Conservation (phyloP, 2,797 vertebrate genomes). For the Syndactyla subalaris region DNA sequence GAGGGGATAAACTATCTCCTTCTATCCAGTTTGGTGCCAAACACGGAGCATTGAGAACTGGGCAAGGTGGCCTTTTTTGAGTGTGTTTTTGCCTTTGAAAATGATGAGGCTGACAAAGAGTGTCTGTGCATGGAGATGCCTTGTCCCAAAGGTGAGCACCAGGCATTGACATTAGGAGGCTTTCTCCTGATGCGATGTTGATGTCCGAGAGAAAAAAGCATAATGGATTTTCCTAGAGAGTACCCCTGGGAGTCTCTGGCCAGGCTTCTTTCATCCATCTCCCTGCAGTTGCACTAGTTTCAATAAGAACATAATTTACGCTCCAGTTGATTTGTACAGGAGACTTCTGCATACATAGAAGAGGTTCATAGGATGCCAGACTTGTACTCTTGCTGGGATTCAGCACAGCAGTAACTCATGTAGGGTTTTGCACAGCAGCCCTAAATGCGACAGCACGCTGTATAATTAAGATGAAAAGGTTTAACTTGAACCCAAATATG, state of each 20-base stretch:
- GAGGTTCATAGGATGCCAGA: neutral
- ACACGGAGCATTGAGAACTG: accelerated
- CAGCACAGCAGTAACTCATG: neutral
- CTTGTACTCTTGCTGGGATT: neutral
- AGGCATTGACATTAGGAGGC: neutral
- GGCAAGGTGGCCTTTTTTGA: neutral
- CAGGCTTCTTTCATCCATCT: neutral
- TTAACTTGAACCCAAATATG: slow-evolving; percentile 29
- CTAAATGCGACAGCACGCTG: neutral
- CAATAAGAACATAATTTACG: neutral
- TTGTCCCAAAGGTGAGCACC: neutral
- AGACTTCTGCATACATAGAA: neutral
- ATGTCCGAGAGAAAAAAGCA: neutral
- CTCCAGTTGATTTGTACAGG: neutral
- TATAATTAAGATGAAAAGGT: slow-evolving; percentile 52
- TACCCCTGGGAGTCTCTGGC: neutral
- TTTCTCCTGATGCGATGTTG: neutral
- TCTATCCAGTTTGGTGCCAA: neutral
- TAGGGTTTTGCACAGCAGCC: neutral
- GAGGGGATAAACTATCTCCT: neutral
- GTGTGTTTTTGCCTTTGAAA: neutral
- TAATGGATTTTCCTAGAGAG: neutral
- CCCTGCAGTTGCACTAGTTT: neutral
- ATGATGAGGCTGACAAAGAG: neutral
- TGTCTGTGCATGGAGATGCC: neutral